Base-by-base conservation (phyloP, 2,113 vertebrate species). In the Panthera uncia region DNA sequence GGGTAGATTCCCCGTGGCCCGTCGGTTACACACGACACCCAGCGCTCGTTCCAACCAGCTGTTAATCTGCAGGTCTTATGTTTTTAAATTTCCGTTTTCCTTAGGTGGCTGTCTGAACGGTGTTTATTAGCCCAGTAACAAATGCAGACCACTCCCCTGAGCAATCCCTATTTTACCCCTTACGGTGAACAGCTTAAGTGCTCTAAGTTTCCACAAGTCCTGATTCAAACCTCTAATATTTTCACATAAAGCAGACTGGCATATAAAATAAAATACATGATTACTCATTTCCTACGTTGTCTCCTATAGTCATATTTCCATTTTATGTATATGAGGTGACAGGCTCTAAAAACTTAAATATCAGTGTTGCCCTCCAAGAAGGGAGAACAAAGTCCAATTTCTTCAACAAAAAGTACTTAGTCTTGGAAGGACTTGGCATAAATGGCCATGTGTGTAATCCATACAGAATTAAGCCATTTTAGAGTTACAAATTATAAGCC, bases 91-190 rank as follows among this genome's bases (percentile, higher is more conserved):
- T n/a, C 7, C 9, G 31, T 52, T 12, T 50, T 79, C 29, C 33
- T 8, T 27, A 57, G 61, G 68, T 74, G 38, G 86, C 91, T 93
- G 98, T 98, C 98, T 98, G 98, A 98, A 98, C 97, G 98, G 98
- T 97, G 98, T 99, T 99, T 99, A 99, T 99, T 99, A 99, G 98
- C 98, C 99, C 99, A 98, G 98, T 99, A 99, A 99, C 99, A 99
- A 99, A 99, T 98, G 98, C 98, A 99, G 99, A 99, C 98, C 98
- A 99, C 98, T 98, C 97, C 98, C 98, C 98, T 96, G 98, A 99
- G 98, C 98, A 98, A 98, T 98, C 99, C 98, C 98, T 99, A 98
- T 92, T 98, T 98, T 98, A 98, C 97, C 94, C 98, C 98, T 98
- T 97, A 99, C 98, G 98, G 96, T 99, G 98, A 99, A 99, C 98